Conservation (phyloP, 2,888 invertebrate species). For the Steinernema carpocapsae region DNA sequence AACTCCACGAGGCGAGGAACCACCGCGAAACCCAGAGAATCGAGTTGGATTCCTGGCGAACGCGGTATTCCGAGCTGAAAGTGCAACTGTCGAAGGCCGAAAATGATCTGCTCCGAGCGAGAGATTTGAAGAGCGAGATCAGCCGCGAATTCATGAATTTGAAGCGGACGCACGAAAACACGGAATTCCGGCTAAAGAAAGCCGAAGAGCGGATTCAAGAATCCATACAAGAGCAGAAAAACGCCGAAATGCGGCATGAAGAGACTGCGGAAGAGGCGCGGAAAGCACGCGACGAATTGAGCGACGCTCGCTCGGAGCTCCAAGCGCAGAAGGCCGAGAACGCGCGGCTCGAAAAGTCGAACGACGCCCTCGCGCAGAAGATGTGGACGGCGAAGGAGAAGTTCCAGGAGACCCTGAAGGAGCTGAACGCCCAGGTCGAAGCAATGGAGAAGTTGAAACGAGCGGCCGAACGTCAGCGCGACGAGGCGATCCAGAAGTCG, state of each 20-base stretch:
- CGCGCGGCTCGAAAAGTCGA: slow-evolving; percentile 10
- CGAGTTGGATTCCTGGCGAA: not conserved
- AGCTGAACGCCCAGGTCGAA: slow-evolving; percentile 10
- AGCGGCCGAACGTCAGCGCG: not conserved
- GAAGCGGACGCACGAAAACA: not conserved
- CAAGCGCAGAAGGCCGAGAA: not conserved
- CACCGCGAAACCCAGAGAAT: not conserved
- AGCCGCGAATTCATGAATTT: slow-evolving; percentile 16
- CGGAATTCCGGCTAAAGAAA: slow-evolving; percentile 1
- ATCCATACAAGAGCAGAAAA: not conserved
- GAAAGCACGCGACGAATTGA: slow-evolving; percentile 2
- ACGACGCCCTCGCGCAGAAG: slow-evolving; percentile 1
- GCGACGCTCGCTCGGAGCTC: slow-evolving; percentile 7
- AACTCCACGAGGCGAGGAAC: slow-evolving; percentile 4
- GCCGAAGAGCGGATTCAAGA: not conserved
- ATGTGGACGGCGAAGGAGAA: not conserved
- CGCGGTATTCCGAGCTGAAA: not conserved
- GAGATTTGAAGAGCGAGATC: slow-evolving; percentile 26
- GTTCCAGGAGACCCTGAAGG: slow-evolving; percentile 7
- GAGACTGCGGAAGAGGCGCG: not conserved
- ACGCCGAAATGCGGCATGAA: not conserved
- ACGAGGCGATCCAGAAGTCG: slow-evolving; percentile 12
- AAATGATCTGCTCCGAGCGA: not conserved
- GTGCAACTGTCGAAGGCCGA: slow-evolving; percentile 7
- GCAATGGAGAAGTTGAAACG: not conserved